Conservation (phyloP, 2,113 vertebrate species). For the Lampris incognitus region DNA sequence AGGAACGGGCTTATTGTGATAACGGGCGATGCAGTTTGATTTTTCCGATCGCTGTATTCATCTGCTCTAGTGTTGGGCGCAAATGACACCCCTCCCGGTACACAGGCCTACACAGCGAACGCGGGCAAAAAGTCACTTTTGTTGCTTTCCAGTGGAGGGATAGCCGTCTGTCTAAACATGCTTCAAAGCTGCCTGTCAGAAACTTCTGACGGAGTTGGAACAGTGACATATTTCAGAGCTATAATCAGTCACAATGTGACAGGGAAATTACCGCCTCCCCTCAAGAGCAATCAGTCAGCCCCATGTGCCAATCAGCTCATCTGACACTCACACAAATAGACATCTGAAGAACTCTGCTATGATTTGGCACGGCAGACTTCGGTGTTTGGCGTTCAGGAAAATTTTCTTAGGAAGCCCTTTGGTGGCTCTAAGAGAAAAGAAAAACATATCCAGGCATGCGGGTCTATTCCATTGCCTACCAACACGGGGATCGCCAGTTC, state of each 20-base stretch:
- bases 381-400: conserved; percentile 17
- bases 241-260: conserved; percentile 80
- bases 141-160: conserved; percentile 51
- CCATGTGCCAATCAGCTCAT: conserved; percentile 73
- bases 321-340: conserved; percentile 70
- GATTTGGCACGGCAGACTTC: conserved; percentile 22
- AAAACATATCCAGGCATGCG: conserved; percentile 28
- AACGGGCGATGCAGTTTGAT: conserved; percentile 4
- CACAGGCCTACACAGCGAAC: conserved; percentile 1
- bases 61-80: background rate
- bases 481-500: too few species aligned
- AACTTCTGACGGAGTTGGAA: conserved; percentile 74
- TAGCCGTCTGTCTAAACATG: conserved; percentile 57
- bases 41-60: conserved; percentile 16
- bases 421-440: background rate
- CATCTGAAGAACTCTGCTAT: conserved; percentile 24
- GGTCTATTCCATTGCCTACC: conserved; percentile 6
- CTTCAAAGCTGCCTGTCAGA: conserved; percentile 70
- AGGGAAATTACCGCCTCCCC: conserved; percentile 78
- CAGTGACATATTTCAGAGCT: conserved; percentile 75
- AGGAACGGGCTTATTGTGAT: conserved; percentile 14
- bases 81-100: conserved; percentile 27
- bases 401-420: background rate
- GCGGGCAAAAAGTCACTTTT: conserved; percentile 16
- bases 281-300: conserved; percentile 76